Percentiles rank a stretch among this genome's conserved stretches.
Conservation (phyloP, 2,113 vertebrate species). For the Aramus guarauna region DNA sequence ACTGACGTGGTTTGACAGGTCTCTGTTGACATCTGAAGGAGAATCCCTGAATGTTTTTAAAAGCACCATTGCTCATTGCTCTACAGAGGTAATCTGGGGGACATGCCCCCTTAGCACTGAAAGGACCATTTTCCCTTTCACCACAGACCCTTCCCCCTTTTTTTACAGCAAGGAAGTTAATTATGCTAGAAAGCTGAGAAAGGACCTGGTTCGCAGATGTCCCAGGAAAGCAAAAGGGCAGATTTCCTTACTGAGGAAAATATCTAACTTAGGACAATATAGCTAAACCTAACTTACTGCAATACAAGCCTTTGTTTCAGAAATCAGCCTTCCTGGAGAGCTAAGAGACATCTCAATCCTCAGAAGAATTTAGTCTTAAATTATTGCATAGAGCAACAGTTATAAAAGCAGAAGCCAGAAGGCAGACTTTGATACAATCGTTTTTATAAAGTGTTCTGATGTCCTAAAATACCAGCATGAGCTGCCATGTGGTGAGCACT, state of each 20-base stretch:
- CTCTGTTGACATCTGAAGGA: constrained; percentile 18
- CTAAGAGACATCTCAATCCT: constrained; percentile 4
- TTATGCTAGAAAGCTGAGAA: background rate
- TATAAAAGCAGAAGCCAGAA: background rate
- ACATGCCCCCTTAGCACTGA: background rate
- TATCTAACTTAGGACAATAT: background rate
- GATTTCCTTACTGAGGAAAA: background rate
- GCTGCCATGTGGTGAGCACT: background rate
- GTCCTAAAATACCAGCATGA: background rate
- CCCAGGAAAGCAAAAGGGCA: background rate
- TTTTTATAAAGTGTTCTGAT: background rate
- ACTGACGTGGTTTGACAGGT: background rate
- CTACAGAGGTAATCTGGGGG: background rate
- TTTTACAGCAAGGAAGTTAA: background rate
- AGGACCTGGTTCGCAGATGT: background rate
- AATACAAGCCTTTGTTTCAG: background rate
- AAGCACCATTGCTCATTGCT: background rate
- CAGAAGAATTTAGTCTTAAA: constrained; percentile 24
- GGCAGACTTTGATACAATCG: constrained; percentile 21
- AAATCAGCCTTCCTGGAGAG: constrained; percentile 22
- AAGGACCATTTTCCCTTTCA: background rate
- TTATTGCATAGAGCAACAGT: background rate
- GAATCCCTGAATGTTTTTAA: background rate
- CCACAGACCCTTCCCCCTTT: background rate
- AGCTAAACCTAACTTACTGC: background rate